A percentile compares a stretch with the other conserved stretches of the same genome.
Evolutionary conservation across 2,113 vertebrate genomes (phyloP).

Genomic region (Dicrurus megarhynchus): DNA sequence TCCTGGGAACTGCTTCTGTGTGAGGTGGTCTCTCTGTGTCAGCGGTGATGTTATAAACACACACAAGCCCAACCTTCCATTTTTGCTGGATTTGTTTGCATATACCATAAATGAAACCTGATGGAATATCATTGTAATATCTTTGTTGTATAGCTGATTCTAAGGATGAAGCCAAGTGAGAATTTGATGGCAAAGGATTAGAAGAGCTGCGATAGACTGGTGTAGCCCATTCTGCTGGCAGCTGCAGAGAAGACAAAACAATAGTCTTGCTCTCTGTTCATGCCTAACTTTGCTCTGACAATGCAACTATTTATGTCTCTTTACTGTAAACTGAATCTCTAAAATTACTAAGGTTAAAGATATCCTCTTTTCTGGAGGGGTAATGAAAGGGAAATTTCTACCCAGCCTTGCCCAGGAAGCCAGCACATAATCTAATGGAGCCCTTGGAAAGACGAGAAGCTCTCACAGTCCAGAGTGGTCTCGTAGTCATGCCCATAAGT

Average conservation of each 20-base stretch:
- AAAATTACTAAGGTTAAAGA: neutral
- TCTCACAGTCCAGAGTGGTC: neutral
- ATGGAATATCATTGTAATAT: neutral
- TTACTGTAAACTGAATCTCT: neutral
- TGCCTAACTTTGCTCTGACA: neutral
- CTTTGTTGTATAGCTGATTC: neutral
- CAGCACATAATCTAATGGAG: neutral
- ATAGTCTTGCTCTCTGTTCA: neutral
- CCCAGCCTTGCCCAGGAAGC: neutral
- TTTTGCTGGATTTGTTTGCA: neutral
- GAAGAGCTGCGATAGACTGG: neutral
- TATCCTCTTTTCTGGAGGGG: neutral
- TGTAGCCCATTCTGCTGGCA: neutral
- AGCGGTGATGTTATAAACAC: neutral
- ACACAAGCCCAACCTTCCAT: neutral
- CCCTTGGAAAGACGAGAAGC: neutral
- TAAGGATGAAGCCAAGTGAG: neutral
- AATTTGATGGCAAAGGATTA: neutral
- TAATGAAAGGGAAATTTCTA: neutral
- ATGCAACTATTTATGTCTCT: neutral
- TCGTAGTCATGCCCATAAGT: accelerated
- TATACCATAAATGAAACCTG: neutral
- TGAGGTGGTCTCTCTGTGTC: neutral
- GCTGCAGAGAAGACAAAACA: neutral
- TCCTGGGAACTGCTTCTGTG: neutral